A percentile compares a stretch with the other conserved stretches of the same genome.
These are phyloP conservation scores for Sabellastarte sp. DNA, from an alignment of 2,888 invertebrate genomes.

Conservation along the genomic window DNA sequence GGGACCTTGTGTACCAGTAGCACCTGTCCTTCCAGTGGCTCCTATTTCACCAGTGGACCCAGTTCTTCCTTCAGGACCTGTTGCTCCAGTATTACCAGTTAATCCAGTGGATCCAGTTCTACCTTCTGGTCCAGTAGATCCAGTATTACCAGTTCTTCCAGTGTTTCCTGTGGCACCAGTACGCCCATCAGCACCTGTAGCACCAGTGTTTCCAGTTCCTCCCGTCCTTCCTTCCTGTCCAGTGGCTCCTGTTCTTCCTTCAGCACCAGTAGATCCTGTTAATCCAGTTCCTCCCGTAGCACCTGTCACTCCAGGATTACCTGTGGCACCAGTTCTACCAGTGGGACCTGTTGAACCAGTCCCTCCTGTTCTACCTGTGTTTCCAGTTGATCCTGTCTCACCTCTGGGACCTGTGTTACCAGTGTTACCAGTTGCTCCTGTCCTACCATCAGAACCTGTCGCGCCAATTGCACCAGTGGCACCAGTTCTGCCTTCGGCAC, in stretches of 20 bases:
- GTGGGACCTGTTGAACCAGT: background rate
- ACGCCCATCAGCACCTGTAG: background rate
- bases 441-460: conserved; percentile 1
- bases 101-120: background rate
- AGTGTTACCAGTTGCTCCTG: background rate
- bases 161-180: background rate
- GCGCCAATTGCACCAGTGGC: conserved; percentile 1
- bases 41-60: conserved; percentile 2
- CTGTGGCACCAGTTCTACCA: background rate
- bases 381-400: conserved; percentile 6
- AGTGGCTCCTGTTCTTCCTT: no score
- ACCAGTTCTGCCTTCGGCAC: background rate
- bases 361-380: background rate
- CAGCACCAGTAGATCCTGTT: no score
- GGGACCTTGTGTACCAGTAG: conserved; percentile 2
- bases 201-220: background rate
- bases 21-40: background rate
- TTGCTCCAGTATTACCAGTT: background rate
- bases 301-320: background rate
- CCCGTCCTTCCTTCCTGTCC: no score
- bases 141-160: conserved; percentile 2
- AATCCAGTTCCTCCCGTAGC: no score
- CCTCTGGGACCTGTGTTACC: conserved; percentile 12
- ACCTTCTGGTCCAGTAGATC: conserved; percentile 1
- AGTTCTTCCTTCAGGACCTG: conserved; percentile 2